A percentile compares a stretch with the other conserved stretches of the same genome.
phyloP scores from a whole-genome alignment of 2,797 vertebrate genomes.

The Pipistrellus nathusii region DNA sequence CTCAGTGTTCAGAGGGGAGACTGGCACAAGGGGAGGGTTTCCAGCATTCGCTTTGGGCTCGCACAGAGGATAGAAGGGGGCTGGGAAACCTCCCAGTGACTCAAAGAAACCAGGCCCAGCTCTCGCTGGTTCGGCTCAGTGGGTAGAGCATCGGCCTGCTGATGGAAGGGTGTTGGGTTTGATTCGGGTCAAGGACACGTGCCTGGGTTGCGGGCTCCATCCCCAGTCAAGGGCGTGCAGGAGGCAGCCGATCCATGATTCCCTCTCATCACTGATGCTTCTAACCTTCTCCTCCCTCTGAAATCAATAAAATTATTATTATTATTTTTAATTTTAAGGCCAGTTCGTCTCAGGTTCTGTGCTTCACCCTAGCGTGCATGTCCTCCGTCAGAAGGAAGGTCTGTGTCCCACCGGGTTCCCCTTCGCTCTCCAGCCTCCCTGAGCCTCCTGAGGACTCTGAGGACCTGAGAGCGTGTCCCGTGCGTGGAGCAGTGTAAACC shows the following conservation, averaged over 20 bases:
- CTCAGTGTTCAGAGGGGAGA: not conserved
- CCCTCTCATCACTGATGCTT: too few species aligned
- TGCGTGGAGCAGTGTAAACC: slow-evolving; percentile 33
- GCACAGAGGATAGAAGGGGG: not conserved
- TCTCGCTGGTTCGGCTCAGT: too few species aligned
- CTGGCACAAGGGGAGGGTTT: not conserved
- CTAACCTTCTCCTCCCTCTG: too few species aligned
- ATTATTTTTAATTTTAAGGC: too few species aligned
- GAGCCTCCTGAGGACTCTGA: not conserved
- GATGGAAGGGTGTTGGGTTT: too few species aligned
- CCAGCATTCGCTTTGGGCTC: not conserved
- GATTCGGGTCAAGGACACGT: too few species aligned
- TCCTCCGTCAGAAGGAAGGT: not conserved
- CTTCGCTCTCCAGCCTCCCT: not conserved
- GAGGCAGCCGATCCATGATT: too few species aligned
- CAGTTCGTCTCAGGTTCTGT: not conserved
- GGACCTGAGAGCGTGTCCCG: not conserved
- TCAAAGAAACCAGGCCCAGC: not conserved
- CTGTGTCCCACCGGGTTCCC: not conserved
- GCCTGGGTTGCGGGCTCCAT: too few species aligned
- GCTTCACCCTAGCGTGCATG: not conserved
- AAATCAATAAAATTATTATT: too few species aligned
- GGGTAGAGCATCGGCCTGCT: too few species aligned
- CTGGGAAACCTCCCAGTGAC: not conserved
- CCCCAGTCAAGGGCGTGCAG: too few species aligned